Percentiles rank a stretch among this genome's conserved stretches.
These are phyloP conservation scores for Parazoanthus swiftii DNA, from an alignment of 92 coral and sea anemone genomes.

Conservation along the genomic window DNA sequence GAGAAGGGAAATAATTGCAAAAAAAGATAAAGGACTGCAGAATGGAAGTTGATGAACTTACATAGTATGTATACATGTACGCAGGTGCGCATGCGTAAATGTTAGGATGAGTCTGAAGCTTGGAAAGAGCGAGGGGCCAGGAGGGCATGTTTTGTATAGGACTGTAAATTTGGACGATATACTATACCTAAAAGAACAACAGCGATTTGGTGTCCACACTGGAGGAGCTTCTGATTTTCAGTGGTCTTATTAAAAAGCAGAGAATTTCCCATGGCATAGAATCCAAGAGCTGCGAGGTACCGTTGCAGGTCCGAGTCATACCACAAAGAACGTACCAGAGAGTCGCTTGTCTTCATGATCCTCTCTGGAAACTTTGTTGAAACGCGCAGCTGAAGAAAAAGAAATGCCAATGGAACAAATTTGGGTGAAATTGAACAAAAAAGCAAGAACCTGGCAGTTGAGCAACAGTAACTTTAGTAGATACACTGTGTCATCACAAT, in stretches of 20 bases:
- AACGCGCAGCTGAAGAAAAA: slow-evolving; percentile 56
- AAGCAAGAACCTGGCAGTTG: background rate
- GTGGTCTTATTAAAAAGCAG: slow-evolving; percentile 75
- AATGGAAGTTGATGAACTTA: no score
- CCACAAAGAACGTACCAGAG: slow-evolving; percentile 74
- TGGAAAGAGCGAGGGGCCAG: background rate
- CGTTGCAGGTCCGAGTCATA: slow-evolving; percentile 59
- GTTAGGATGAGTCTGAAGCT: background rate
- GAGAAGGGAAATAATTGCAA: no score
- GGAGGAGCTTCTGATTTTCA: slow-evolving; percentile 64
- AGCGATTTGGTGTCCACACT: slow-evolving; percentile 53
- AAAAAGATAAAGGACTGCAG: no score
- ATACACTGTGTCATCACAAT: no score
- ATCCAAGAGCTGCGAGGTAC: slow-evolving; percentile 73
- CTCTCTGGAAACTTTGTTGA: slow-evolving; percentile 75
- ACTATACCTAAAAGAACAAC: slow-evolving; percentile 68
- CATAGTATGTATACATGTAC: no score
- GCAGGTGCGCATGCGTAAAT: no score
- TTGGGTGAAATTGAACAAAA: background rate
- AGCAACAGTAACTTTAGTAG: no score
- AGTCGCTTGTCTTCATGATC: slow-evolving; percentile 78
- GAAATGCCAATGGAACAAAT: background rate
- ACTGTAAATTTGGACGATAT: no score
- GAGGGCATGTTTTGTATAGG: no score
- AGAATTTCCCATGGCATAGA: slow-evolving; percentile 83